A percentile compares a stretch with the other conserved stretches of the same genome.
These are phyloP conservation scores for Noctua janthina DNA, from an alignment of 2,888 invertebrate genomes.

Conservation along the genomic window DNA sequence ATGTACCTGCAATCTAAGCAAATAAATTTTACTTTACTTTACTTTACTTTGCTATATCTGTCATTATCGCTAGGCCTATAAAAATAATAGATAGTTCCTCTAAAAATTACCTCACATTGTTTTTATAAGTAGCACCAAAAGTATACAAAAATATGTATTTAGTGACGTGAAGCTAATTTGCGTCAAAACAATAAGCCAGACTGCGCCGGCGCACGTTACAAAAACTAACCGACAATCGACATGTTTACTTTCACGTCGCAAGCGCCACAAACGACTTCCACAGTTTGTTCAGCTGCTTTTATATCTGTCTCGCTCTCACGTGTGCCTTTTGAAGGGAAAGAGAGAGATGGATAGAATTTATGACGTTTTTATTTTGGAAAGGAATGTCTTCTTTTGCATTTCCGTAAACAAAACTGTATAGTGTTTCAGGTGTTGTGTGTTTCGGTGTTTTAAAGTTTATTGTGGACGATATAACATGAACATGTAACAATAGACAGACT, in stretches of 20 bases:
- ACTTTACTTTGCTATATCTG: too few species aligned
- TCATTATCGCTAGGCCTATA: background rate
- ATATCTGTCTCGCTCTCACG: slow-evolving; percentile 31
- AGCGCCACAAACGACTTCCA: slow-evolving; percentile 58
- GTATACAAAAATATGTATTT: slow-evolving; percentile 41
- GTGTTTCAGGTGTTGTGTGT: slow-evolving; percentile 17
- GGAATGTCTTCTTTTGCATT: slow-evolving; percentile 54
- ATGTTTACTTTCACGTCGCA: slow-evolving; percentile 68
- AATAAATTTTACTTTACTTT: too few species aligned
- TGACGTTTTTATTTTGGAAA: slow-evolving; percentile 41
- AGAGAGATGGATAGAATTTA: slow-evolving; percentile 36
- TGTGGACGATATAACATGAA: background rate
- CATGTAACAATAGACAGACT: background rate
- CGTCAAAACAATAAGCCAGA: slow-evolving; percentile 68
- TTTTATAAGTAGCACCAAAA: slow-evolving; percentile 15
- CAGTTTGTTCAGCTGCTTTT: slow-evolving; percentile 68
- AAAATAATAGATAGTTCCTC: slow-evolving; percentile 34
- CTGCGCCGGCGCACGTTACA: slow-evolving; percentile 52
- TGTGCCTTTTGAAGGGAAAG: slow-evolving; percentile 4
- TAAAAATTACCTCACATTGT: slow-evolving; percentile 11
- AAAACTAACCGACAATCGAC: slow-evolving; percentile 60
- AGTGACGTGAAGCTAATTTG: slow-evolving; percentile 57
- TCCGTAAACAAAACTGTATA: slow-evolving; percentile 54
- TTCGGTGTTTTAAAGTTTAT: slow-evolving; percentile 17
- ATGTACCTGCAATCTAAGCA: too few species aligned